phyloP scores from a whole-genome alignment of 1,140 invertebrate genomes.

The Calosoma granatense region DNA sequence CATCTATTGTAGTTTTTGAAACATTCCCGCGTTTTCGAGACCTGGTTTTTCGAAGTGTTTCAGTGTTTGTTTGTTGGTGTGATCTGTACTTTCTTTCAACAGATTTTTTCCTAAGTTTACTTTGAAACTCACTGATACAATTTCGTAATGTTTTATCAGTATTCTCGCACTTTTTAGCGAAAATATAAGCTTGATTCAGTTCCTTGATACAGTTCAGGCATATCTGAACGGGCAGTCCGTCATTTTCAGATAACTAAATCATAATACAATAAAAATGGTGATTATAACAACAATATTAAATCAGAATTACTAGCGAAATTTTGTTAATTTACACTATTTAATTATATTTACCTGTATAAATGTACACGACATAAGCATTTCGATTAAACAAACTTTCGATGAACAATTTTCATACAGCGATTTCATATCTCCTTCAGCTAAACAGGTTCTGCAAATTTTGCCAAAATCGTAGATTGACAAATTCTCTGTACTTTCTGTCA shows the following conservation, averaged over 20 bases:
- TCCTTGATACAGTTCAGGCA: conserved; percentile 10
- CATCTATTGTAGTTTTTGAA: background rate
- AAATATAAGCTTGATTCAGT: conserved; percentile 12
- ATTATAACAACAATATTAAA: no score
- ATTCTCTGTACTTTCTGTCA: no score
- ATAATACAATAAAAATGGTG: no score
- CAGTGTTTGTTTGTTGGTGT: background rate
- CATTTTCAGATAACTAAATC: conserved; percentile 11
- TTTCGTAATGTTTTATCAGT: conserved; percentile 8
- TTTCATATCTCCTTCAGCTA: no score
- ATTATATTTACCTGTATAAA: no score
- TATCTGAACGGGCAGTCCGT: conserved; percentile 13
- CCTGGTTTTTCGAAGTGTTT: background rate
- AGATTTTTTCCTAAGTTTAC: background rate
- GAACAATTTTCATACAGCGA: no score
- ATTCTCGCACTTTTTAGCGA: conserved; percentile 13
- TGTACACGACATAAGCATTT: no score
- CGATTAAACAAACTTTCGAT: no score
- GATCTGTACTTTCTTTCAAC: background rate
- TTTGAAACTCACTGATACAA: background rate
- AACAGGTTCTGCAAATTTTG: no score
- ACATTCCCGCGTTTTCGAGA: background rate
- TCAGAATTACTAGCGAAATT: no score
- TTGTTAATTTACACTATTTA: no score
- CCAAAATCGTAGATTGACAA: no score